These are phyloP conservation scores for Euzophera pinguis DNA, from an alignment of 2,888 invertebrate genomes.

Conservation along the genomic window DNA sequence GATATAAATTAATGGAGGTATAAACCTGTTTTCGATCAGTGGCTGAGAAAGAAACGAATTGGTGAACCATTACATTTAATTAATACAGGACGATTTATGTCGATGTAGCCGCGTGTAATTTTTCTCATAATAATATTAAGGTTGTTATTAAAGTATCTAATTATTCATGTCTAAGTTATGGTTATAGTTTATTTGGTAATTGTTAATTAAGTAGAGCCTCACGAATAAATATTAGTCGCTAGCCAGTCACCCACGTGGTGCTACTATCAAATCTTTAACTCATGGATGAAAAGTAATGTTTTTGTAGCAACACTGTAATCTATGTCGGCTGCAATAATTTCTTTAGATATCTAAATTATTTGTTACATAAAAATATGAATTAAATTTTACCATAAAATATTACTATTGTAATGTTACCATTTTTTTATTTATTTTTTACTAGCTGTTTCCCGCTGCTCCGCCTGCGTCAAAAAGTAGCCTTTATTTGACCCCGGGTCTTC, in stretches of 20 bases:
- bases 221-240: constrained; percentile 31
- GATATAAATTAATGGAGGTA: constrained; percentile 63
- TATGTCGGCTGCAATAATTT: no score
- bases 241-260: constrained; percentile 14
- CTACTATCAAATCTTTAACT: no score
- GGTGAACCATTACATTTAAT: constrained; percentile 65
- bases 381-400: no score
- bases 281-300: background rate
- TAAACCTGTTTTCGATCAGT: constrained; percentile 57
- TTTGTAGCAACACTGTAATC: background rate
- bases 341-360: no score
- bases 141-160: constrained; percentile 40
- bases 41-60: constrained; percentile 55
- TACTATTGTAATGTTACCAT: no score
- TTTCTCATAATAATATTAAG: constrained; percentile 49
- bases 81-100: constrained; percentile 65
- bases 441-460: no score
- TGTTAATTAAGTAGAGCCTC: constrained; percentile 32
- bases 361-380: no score
- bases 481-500: no score
- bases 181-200: constrained; percentile 45
- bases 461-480: no score
- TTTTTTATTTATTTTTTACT: no score
- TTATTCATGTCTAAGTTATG: constrained; percentile 54
- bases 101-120: constrained; percentile 55